Percentiles rank a stretch among this genome's conserved stretches.
Evolutionary conservation across 1,140 invertebrate genomes (phyloP).

Genomic region (Coenobita brevimanus): DNA sequence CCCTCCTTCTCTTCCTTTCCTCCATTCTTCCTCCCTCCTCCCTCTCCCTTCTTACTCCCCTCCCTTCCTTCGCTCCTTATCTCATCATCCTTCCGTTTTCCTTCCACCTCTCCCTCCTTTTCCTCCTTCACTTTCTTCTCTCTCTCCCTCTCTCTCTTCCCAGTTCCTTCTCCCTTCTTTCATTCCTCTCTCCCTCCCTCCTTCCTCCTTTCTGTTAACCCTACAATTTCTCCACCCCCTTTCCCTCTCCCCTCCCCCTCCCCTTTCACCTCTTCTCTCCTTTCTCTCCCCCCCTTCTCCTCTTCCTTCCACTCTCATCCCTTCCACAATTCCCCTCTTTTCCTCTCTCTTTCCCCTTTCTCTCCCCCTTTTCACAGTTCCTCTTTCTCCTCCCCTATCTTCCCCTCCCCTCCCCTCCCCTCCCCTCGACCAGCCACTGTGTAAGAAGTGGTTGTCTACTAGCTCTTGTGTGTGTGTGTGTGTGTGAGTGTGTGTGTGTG

Average conservation of each 20-base stretch:
- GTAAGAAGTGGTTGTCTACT: not conserved
- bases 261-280: not conserved
- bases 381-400: not conserved
- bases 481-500: conserved; percentile 20
- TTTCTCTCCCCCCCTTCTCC: conserved; percentile 1
- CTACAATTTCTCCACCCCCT: not conserved
- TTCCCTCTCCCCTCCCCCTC: not conserved
- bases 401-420: no score
- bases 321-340: not conserved
- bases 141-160: no score
- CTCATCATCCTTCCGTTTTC: not conserved
- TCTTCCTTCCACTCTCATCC: not conserved
- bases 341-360: no score
- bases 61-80: not conserved
- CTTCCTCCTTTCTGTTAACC: not conserved
- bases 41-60: not conserved
- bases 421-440: no score
- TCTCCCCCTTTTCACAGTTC: no score
- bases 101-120: no score
- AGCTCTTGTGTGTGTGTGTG: conserved; percentile 7
- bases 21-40: no score
- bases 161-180: no score
- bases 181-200: no score
- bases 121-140: not conserved
- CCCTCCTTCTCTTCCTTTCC: no score